A percentile compares a stretch with the other conserved stretches of the same genome.
phyloP scores from a whole-genome alignment of 2,797 vertebrate genomes.

The Cyclopterus lumpus region DNA sequence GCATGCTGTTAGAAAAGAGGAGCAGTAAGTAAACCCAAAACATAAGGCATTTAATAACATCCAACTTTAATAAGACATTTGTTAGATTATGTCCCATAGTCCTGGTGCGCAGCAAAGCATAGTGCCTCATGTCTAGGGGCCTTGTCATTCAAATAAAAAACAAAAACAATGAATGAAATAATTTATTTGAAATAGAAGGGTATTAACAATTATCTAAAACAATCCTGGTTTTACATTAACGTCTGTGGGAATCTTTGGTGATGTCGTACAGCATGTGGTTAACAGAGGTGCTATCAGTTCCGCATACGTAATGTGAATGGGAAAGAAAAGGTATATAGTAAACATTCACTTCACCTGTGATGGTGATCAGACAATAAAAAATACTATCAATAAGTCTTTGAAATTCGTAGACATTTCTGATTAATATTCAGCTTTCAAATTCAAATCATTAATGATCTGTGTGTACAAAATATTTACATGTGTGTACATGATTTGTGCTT shows the following conservation, averaged over 20 bases:
- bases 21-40: conserved; percentile 48
- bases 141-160: conserved; percentile 4
- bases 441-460: conserved; percentile 21
- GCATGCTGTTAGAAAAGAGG: background rate
- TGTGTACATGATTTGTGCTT: conserved; percentile 40
- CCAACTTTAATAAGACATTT: conserved; percentile 70
- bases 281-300: conserved; percentile 2
- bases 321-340: background rate
- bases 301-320: background rate
- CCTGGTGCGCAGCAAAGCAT: conserved; percentile 58
- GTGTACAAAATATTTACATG: conserved; percentile 63
- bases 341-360: conserved; percentile 18
- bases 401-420: conserved; percentile 46
- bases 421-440: conserved; percentile 23
- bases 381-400: conserved; percentile 35
- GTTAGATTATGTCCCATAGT: conserved; percentile 38
- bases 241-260: conserved; percentile 3
- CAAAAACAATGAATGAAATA: background rate
- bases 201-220: background rate
- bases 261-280: background rate
- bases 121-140: conserved; percentile 32
- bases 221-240: conserved; percentile 6
- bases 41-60: conserved; percentile 63
- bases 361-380: conserved; percentile 50
- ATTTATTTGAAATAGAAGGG: background rate